A percentile compares a stretch with the other conserved stretches of the same genome.
Conservation (phyloP, 92 coral and sea anemone species). For the Umimayanthus kanabou region DNA sequence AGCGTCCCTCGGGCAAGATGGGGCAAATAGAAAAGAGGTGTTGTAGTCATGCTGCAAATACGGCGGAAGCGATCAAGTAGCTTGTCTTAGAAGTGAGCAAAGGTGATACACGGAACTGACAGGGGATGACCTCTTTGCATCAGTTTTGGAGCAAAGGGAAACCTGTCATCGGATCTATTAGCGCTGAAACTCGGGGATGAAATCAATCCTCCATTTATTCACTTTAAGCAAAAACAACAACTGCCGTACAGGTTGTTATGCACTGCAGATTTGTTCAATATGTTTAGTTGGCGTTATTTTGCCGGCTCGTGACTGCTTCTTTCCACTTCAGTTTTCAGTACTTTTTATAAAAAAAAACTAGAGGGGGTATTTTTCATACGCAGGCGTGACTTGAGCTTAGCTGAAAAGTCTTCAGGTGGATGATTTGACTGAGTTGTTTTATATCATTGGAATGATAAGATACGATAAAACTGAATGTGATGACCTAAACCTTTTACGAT, state of each 20-base stretch:
- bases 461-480: too few species aligned
- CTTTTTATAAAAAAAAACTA: too few species aligned
- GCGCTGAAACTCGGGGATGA: not conserved
- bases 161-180: constrained; percentile 20
- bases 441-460: not conserved
- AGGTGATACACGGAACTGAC: constrained; percentile 27
- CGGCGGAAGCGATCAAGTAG: constrained; percentile 41
- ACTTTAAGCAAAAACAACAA: not conserved
- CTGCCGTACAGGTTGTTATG: not conserved
- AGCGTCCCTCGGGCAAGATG: constrained; percentile 19
- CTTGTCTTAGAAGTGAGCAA: not conserved
- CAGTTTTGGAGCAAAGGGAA: not conserved
- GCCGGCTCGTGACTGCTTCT: not conserved
- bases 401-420: not conserved
- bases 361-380: not conserved
- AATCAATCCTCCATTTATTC: not conserved
- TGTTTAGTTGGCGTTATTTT: not conserved
- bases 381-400: not conserved
- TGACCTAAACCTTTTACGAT: not conserved
- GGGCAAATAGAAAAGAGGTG: constrained; percentile 20
- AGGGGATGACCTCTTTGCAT: constrained; percentile 27
- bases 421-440: not conserved
- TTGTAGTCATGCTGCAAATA: constrained; percentile 1
- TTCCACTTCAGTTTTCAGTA: not conserved
- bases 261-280: not conserved